These are phyloP conservation scores for Argynnis bischoffii DNA, from an alignment of 2,888 invertebrate genomes.

Conservation along the genomic window DNA sequence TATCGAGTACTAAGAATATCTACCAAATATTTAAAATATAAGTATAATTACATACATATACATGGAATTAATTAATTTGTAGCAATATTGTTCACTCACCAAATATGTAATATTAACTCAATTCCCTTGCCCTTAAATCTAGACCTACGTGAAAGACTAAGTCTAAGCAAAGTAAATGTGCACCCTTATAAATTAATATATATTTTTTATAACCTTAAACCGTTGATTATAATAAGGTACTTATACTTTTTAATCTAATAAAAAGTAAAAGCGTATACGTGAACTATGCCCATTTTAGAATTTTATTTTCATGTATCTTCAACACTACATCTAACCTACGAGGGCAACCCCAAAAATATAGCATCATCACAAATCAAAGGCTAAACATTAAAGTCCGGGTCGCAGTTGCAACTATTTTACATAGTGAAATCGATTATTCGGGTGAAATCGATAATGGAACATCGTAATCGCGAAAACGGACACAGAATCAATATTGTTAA, in stretches of 20 bases:
- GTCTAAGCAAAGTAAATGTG: constrained; percentile 6
- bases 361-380: constrained; percentile 3
- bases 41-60: not conserved
- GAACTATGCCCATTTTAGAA: not conserved
- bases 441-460: constrained; percentile 16
- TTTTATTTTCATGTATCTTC: not conserved
- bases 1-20: no score
- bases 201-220: constrained; percentile 6
- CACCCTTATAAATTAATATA: constrained; percentile 18
- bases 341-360: not conserved
- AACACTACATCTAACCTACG: constrained; percentile 5
- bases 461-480: constrained; percentile 14
- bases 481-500: constrained; percentile 24
- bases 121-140: constrained; percentile 11
- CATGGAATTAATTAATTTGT: not conserved
- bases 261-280: constrained; percentile 3
- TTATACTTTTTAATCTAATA: not conserved
- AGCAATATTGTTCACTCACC: constrained; percentile 5
- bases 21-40: constrained; percentile 1
- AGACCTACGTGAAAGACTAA: constrained; percentile 14
- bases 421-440: constrained; percentile 17
- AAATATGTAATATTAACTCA: constrained; percentile 6
- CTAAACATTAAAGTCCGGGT: constrained; percentile 7
- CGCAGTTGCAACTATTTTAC: constrained; percentile 2
- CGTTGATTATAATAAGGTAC: constrained; percentile 9